phyloP scores from a whole-genome alignment of 1,140 invertebrate species.

The Littorina saxatilis region DNA sequence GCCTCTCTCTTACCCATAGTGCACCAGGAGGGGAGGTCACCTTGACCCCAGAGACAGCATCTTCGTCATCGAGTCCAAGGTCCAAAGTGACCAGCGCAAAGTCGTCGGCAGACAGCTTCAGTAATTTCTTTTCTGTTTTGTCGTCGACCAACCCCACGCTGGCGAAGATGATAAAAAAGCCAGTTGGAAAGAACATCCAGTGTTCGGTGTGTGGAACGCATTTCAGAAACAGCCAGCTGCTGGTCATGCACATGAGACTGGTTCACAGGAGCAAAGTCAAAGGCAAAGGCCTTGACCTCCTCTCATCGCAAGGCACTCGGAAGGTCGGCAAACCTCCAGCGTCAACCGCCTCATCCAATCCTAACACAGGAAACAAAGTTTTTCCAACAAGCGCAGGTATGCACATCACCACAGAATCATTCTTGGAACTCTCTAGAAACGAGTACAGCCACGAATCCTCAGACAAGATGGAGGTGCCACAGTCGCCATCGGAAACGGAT shows the following conservation, averaged over 20 bases:
- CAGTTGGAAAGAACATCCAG: neutral
- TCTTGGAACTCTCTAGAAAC: neutral
- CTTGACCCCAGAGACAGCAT: neutral
- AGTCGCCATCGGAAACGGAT: neutral
- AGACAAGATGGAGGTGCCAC: neutral
- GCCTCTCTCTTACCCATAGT: too few relatives aligned
- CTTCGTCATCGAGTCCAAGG: neutral
- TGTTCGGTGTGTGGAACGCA: conserved; percentile 27
- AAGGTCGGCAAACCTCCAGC: neutral
- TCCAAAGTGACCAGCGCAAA: neutral
- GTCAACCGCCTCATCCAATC: neutral
- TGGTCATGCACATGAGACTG: conserved; percentile 33
- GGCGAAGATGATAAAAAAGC: neutral
- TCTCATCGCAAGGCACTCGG: neutral
- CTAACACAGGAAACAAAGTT: neutral
- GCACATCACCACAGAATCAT: neutral
- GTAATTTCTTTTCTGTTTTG: neutral
- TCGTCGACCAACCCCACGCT: neutral
- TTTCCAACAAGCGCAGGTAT: neutral
- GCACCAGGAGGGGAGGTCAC: too few relatives aligned
- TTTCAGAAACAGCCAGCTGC: conserved; percentile 22
- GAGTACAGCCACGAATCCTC: neutral
- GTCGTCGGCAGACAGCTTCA: too few relatives aligned
- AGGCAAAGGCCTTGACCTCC: neutral
- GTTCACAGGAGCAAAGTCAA: neutral